Percentiles rank a stretch among this genome's conserved stretches.
Evolutionary conservation across 2,888 invertebrate species (phyloP).

Genomic region (Rotaria macrura): DNA sequence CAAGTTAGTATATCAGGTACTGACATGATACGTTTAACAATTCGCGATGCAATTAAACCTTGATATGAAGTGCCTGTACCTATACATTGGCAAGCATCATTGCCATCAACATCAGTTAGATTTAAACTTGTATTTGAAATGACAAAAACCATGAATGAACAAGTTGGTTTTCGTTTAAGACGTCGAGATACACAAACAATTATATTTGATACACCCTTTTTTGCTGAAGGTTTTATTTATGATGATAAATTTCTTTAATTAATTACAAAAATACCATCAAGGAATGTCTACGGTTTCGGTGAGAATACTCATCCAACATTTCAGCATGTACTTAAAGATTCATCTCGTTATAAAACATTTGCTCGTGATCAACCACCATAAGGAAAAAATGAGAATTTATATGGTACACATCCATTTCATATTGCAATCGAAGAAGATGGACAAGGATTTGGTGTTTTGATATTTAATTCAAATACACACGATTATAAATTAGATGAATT

Average conservation of each 20-base stretch:
- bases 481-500: constrained; percentile 51
- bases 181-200: background rate
- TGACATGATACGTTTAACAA: constrained; percentile 13
- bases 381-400: constrained; percentile 55
- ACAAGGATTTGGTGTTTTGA: constrained; percentile 61
- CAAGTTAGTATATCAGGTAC: background rate
- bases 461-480: constrained; percentile 68
- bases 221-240: constrained; percentile 44
- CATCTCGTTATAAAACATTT: constrained; percentile 40
- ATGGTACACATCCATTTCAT: constrained; percentile 74
- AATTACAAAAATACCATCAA: constrained; percentile 44
- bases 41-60: background rate
- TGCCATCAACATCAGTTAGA: background rate
- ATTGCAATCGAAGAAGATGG: constrained; percentile 60
- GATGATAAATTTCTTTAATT: constrained; percentile 52
- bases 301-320: constrained; percentile 30
- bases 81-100: background rate
- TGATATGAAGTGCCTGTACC: constrained; percentile 21
- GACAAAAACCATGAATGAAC: background rate
- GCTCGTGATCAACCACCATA: constrained; percentile 45
- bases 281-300: constrained; percentile 39
- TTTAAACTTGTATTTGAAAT: background rate
- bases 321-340: constrained; percentile 12
- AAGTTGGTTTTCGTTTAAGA: background rate
- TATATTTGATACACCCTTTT: constrained; percentile 4